A percentile compares a stretch with the other conserved stretches of the same genome.
Conservation (phyloP, 2,888 invertebrate genomes). For the Philhelius pedissequus region DNA sequence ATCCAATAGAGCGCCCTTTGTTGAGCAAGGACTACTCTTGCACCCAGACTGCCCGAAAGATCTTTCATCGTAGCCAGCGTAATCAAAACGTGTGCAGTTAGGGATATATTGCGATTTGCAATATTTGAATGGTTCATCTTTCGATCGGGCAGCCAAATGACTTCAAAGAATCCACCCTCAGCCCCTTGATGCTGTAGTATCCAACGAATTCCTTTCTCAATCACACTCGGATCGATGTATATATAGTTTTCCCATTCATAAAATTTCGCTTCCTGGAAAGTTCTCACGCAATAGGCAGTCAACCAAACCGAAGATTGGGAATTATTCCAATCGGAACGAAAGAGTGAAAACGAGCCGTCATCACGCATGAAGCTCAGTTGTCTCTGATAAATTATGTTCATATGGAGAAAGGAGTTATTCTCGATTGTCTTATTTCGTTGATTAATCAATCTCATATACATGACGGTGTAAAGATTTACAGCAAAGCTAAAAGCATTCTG, state of each 20-base stretch:
- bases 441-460: constrained; percentile 92
- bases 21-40: constrained; percentile 86
- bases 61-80: constrained; percentile 89
- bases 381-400: constrained; percentile 92
- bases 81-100: constrained; percentile 94
- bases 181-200: constrained; percentile 88
- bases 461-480: constrained; percentile 90
- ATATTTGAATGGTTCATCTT: constrained; percentile 87
- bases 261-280: constrained; percentile 92
- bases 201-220: constrained; percentile 90
- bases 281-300: constrained; percentile 91
- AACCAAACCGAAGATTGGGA: constrained; percentile 92
- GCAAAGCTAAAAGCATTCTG: constrained; percentile 97
- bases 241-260: constrained; percentile 97
- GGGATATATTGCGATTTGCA: constrained; percentile 86
- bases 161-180: constrained; percentile 92
- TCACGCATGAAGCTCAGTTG: constrained; percentile 92
- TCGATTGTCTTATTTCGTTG: constrained; percentile 89
- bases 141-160: constrained; percentile 89
- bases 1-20: constrained; percentile 87
- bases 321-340: constrained; percentile 94
- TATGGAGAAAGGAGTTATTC: constrained; percentile 87
- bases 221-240: constrained; percentile 91
- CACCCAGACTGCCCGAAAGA: constrained; percentile 84
- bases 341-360: constrained; percentile 92